A percentile compares a stretch with the other conserved stretches of the same genome.
These are phyloP conservation scores for Anas platyrhynchos DNA, from an alignment of 2,113 vertebrate genomes.

Conservation along the genomic window DNA sequence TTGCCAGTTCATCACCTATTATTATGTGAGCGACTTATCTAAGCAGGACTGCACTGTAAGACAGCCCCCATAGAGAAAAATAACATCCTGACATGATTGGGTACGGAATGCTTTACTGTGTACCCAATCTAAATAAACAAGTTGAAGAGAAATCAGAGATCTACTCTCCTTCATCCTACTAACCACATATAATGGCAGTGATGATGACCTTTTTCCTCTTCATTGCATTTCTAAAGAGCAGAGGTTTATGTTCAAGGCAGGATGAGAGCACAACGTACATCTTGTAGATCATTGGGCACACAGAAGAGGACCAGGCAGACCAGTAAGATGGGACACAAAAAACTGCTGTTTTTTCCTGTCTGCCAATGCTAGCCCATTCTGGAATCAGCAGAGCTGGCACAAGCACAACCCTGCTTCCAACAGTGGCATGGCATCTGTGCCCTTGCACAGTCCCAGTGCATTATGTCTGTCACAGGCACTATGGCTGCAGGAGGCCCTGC, in stretches of 20 bases:
- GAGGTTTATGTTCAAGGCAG: not conserved
- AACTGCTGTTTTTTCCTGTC: not conserved
- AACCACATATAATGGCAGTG: not conserved
- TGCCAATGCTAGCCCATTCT: not conserved
- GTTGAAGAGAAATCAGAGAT: not conserved
- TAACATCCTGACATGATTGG: constrained; percentile 8
- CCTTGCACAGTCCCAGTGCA: not conserved
- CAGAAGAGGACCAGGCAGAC: not conserved
- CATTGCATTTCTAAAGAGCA: constrained; percentile 2
- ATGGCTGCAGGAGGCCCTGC: not conserved
- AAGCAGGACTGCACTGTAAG: not conserved
- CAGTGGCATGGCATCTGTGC: not conserved
- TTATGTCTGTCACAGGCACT: not conserved
- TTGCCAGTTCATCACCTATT: constrained; percentile 46
- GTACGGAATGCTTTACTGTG: not conserved
- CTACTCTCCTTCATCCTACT: not conserved
- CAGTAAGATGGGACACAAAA: not conserved
- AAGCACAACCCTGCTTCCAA: not conserved
- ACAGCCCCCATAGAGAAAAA: constrained; percentile 32
- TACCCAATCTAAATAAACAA: constrained; percentile 38
- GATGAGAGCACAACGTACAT: not conserved
- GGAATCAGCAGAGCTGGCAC: not conserved
- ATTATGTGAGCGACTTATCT: not conserved
- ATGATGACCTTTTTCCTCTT: not conserved
- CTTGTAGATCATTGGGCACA: not conserved